These are phyloP conservation scores for Notothenia coriiceps DNA, from an alignment of 2,113 vertebrate genomes.

Conservation along the genomic window DNA sequence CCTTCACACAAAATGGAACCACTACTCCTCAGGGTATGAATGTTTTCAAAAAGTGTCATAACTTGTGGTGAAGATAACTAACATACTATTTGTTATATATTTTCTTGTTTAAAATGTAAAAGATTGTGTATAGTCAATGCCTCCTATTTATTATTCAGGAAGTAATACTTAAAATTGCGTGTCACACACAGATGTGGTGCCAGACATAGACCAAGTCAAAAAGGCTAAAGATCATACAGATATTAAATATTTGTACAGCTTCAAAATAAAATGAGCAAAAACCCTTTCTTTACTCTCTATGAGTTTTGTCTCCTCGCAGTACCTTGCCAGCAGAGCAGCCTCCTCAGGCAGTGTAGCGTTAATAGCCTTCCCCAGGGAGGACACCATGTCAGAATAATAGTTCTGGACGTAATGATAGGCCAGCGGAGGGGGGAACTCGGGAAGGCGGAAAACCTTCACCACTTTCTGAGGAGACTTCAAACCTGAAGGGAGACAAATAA, in stretches of 20 bases:
- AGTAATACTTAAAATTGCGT: background rate
- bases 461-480: slow-evolving; percentile 72
- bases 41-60: background rate
- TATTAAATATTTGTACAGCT: background rate
- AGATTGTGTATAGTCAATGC: background rate
- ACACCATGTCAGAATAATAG: slow-evolving; percentile 89
- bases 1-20: background rate
- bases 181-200: background rate
- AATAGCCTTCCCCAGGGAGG: slow-evolving; percentile 89
- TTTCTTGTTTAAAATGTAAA: background rate
- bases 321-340: slow-evolving; percentile 90
- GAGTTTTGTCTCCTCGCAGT: slow-evolving; percentile 36
- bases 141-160: background rate
- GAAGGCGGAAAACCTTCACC: slow-evolving; percentile 89
- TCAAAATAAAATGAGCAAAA: background rate
- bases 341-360: slow-evolving; percentile 80
- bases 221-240: background rate
- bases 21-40: background rate
- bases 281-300: background rate
- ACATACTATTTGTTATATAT: too few relatives aligned
- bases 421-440: slow-evolving; percentile 92
- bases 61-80: background rate
- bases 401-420: slow-evolving; percentile 88
- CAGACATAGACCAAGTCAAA: background rate
- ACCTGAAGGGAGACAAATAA: slow-evolving; percentile 70